A percentile compares a stretch with the other conserved stretches of the same genome.
Conservation (phyloP, 2,888 invertebrate species). For the Sphaeridia pumilis region DNA sequence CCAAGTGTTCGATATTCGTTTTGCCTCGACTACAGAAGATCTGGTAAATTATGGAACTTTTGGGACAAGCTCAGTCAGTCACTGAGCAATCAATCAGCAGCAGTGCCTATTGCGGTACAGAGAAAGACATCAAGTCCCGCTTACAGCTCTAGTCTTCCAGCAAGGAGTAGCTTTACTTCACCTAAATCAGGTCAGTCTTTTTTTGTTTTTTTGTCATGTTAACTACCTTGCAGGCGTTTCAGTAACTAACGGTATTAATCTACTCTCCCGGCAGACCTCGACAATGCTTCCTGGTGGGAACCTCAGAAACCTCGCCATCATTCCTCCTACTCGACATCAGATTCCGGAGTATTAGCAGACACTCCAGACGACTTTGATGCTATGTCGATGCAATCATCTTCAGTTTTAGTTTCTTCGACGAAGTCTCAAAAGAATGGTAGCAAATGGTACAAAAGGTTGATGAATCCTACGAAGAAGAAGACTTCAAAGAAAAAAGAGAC, state of each 20-base stretch:
- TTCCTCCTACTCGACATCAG: constrained; percentile 4
- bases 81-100: constrained; percentile 34
- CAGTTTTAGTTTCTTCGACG: constrained; percentile 17
- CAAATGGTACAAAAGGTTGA: constrained; percentile 31
- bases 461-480: constrained; percentile 20
- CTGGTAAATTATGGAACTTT: constrained; percentile 51
- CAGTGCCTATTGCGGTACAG: too few relatives aligned
- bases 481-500: background rate
- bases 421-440: constrained; percentile 11
- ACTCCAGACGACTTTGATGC: constrained; percentile 18
- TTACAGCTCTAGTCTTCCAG: constrained; percentile 5
- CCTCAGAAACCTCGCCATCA: constrained; percentile 15
- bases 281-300: constrained; percentile 22
- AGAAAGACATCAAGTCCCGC: background rate
- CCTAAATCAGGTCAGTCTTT: background rate
- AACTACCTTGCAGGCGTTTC: background rate
- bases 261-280: background rate
- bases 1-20: constrained; percentile 54
- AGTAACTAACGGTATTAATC: background rate
- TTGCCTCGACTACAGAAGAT: constrained; percentile 49
- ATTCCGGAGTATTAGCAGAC: constrained; percentile 4
- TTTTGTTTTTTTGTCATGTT: background rate
- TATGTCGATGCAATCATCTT: constrained; percentile 25
- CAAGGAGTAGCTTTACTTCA: background rate
- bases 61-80: constrained; percentile 57